A percentile compares a stretch with the other conserved stretches of the same genome.
Conservation (phyloP, 2,797 vertebrate species). For the Scolopax rusticola region DNA sequence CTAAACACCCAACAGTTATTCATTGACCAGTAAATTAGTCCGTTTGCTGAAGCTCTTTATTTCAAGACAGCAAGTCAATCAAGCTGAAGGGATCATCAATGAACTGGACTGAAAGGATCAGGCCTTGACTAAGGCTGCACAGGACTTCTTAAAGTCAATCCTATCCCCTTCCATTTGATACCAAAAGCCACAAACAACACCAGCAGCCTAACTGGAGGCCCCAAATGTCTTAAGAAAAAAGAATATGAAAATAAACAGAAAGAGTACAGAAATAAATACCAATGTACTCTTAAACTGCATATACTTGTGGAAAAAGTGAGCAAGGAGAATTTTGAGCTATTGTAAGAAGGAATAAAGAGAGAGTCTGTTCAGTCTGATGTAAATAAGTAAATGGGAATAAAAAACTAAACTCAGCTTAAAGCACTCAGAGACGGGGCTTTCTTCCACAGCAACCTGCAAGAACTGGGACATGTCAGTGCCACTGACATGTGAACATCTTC, state of each 20-base stretch:
- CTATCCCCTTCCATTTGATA: neutral
- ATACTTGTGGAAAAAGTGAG: neutral
- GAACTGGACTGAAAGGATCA: neutral
- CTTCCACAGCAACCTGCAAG: too few relatives aligned
- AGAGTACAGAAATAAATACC: neutral
- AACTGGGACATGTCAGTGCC: too few relatives aligned
- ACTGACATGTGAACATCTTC: too few relatives aligned
- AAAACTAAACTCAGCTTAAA: too few relatives aligned
- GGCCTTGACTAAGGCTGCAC: fast-evolving
- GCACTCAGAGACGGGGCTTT: too few relatives aligned
- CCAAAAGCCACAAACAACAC: neutral
- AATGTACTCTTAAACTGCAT: neutral
- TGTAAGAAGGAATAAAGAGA: neutral
- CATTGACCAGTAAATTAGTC: neutral
- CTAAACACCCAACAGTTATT: neutral
- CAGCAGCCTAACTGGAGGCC: neutral
- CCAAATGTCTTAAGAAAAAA: neutral
- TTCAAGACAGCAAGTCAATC: neutral
- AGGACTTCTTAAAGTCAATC: neutral
- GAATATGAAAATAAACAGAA: neutral
- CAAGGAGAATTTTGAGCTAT: neutral
- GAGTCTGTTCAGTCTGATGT: neutral
- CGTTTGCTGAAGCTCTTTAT: neutral
- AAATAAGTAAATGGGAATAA: too few relatives aligned
- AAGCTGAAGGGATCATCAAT: neutral